Percentiles rank a stretch among this genome's conserved stretches.
Conservation (phyloP, 2,888 invertebrate species). For the Rutpela maculata region DNA sequence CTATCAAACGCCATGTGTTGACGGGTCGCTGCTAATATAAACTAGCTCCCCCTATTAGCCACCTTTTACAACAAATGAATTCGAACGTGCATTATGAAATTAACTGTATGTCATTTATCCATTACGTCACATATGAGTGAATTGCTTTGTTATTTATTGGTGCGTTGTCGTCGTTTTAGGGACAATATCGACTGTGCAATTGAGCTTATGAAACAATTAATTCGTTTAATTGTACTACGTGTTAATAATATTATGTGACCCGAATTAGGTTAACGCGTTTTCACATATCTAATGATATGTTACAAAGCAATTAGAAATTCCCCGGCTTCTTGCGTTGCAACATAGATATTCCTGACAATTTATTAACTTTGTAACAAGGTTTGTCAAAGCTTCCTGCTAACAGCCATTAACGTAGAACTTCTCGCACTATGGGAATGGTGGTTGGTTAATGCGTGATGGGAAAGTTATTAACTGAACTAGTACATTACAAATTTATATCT, state of each 20-base stretch:
- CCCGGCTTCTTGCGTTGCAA: constrained; percentile 9
- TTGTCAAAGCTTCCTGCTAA: constrained; percentile 35
- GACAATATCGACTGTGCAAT: constrained; percentile 45
- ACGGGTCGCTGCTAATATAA: constrained; percentile 41
- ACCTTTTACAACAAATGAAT: constrained; percentile 50
- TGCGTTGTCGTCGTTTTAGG: constrained; percentile 34
- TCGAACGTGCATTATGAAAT: constrained; percentile 52
- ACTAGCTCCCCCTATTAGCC: constrained; percentile 41
- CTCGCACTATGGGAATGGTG: constrained; percentile 14
- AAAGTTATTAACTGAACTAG: constrained; percentile 16
- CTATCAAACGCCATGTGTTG: constrained; percentile 43
- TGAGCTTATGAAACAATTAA: constrained; percentile 50
- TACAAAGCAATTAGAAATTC: constrained; percentile 38
- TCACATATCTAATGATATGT: constrained; percentile 36
- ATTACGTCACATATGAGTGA: constrained; percentile 42
- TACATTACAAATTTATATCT: constrained; percentile 13
- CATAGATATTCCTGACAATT: constrained; percentile 35
- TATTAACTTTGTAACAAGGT: constrained; percentile 37
- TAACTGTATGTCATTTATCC: constrained; percentile 44
- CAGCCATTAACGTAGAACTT: constrained; percentile 33
- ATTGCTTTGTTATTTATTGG: constrained; percentile 47
- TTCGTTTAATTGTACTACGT: constrained; percentile 36
- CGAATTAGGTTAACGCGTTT: not conserved
- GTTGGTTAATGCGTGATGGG: constrained; percentile 15
- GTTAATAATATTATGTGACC: constrained; percentile 1